A percentile compares a stretch with the other conserved stretches of the same genome.
phyloP scores from a whole-genome alignment of 2,888 invertebrate genomes.

The Argynnis bischoffii region DNA sequence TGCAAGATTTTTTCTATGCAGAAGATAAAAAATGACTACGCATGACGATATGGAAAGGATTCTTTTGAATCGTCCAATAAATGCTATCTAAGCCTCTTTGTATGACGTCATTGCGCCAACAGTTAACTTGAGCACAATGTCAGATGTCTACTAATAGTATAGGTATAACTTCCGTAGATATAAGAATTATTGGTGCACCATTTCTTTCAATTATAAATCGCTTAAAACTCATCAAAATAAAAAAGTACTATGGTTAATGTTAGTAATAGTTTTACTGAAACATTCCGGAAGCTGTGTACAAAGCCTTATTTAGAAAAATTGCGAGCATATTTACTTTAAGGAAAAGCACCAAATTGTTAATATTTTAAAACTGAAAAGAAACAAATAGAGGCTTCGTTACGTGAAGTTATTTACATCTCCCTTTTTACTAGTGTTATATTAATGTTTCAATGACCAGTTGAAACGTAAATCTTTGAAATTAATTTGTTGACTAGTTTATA shows the following conservation, averaged over 20 bases:
- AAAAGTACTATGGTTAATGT: constrained; percentile 61
- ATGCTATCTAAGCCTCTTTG: constrained; percentile 2
- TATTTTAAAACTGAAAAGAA: constrained; percentile 55
- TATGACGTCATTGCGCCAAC: constrained; percentile 2
- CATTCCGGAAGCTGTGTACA: constrained; percentile 82
- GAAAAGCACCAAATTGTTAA: constrained; percentile 75
- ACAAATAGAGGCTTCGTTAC: constrained; percentile 48
- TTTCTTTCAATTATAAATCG: constrained; percentile 38
- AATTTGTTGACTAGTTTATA: constrained; percentile 68
- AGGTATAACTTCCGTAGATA: constrained; percentile 4
- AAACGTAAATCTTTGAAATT: constrained; percentile 24
- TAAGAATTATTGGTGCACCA: constrained; percentile 47
- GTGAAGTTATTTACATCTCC: constrained; percentile 69
- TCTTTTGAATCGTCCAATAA: constrained; percentile 13
- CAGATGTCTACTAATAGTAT: neutral
- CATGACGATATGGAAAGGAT: neutral
- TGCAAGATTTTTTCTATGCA: neutral
- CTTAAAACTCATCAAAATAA: constrained; percentile 35
- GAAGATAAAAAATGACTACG: neutral
- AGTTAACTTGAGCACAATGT: neutral
- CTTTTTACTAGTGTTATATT: constrained; percentile 18
- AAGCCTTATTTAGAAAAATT: constrained; percentile 71
- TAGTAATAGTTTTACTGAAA: constrained; percentile 79
- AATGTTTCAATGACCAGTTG: constrained; percentile 23
- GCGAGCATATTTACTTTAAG: constrained; percentile 61